These are phyloP conservation scores for Drosophila dunni DNA, from an alignment of 1,140 invertebrate species.

Conservation along the genomic window DNA sequence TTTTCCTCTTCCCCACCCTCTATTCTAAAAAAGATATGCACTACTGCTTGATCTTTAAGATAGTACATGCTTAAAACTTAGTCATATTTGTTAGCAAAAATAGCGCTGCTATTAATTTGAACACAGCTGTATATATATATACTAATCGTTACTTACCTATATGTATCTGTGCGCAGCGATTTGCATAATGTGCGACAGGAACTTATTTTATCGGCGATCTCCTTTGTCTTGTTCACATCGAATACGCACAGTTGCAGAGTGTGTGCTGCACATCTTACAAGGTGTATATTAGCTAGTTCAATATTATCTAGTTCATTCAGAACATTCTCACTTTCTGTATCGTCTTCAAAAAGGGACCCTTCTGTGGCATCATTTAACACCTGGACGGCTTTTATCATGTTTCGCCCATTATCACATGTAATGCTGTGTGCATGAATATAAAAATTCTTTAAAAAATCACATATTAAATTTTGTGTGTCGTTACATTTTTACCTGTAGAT, in stretches of 20 bases:
- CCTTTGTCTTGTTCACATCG: slow-evolving; percentile 30
- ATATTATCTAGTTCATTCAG: slow-evolving; percentile 25
- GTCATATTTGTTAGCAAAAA: no score
- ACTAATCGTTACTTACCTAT: slow-evolving; percentile 31
- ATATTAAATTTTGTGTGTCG: neutral
- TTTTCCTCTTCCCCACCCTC: no score
- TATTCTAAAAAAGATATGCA: no score
- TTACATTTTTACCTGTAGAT: slow-evolving; percentile 33
- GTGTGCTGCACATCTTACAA: slow-evolving; percentile 33
- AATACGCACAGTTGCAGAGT: slow-evolving; percentile 38
- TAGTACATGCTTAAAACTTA: no score
- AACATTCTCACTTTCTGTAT: slow-evolving; percentile 26
- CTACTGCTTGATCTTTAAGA: no score
- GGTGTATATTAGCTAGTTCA: slow-evolving; percentile 32
- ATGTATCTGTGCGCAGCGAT: slow-evolving; percentile 27
- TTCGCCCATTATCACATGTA: slow-evolving; percentile 33
- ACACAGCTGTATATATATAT: no score
- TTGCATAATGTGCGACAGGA: slow-evolving; percentile 32
- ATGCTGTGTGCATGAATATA: slow-evolving; percentile 20
- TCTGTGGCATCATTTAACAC: slow-evolving; percentile 23
- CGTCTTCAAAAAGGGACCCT: slow-evolving; percentile 28
- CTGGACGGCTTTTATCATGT: slow-evolving; percentile 40
- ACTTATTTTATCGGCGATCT: slow-evolving; percentile 37
- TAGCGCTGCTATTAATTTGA: no score
- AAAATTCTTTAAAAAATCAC: slow-evolving; percentile 2